Evolutionary conservation across 2,888 invertebrate species (phyloP).

Genomic region (Philonicus albiceps): DNA sequence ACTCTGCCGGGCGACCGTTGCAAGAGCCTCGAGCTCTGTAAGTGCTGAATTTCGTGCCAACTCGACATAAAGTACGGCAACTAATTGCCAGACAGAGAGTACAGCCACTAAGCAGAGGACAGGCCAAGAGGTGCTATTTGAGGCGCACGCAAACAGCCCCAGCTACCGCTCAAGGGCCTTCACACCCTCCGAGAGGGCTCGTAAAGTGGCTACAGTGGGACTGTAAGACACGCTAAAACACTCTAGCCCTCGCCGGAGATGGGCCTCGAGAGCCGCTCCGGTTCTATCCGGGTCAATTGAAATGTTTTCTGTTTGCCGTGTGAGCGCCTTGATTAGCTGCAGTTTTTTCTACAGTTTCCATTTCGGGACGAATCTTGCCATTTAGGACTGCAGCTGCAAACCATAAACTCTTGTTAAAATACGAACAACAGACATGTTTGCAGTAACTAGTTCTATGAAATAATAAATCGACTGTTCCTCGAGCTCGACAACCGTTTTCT

Average conservation of each 20-base stretch:
- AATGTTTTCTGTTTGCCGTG: neutral
- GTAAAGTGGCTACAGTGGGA: neutral
- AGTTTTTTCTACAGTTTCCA: neutral
- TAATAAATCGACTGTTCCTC: neutral
- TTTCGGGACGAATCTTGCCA: neutral
- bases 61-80: neutral
- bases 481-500: neutral
- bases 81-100: conserved; percentile 23
- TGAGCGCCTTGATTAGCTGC: neutral
- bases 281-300: neutral
- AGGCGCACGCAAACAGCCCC: neutral
- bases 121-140: neutral
- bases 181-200: neutral
- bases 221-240: neutral
- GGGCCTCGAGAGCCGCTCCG: neutral
- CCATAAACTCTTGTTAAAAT: neutral
- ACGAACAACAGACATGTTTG: neutral
- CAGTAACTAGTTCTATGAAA: neutral
- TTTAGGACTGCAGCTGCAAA: neutral
- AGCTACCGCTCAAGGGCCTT: neutral
- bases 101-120: neutral
- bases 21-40: neutral
- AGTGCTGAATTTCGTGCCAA: neutral
- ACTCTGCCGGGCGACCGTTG: neutral
- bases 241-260: neutral